Conservation (phyloP, 2,113 vertebrate species). For the Cololabis saira region DNA sequence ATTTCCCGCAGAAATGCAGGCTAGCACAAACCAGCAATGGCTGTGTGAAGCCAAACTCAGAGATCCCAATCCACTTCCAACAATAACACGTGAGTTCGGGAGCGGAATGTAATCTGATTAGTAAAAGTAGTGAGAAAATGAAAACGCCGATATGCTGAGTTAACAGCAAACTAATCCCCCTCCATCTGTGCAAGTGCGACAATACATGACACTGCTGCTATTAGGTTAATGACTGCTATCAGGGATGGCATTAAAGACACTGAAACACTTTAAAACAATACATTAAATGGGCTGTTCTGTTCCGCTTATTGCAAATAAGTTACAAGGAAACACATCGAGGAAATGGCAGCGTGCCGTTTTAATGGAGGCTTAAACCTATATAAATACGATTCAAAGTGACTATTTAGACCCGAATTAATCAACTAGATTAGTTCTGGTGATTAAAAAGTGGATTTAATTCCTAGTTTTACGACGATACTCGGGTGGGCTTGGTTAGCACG, state of each 20-base stretch:
- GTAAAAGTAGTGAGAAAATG: slow-evolving; percentile 48
- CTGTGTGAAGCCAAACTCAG: background rate
- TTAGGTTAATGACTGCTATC: background rate
- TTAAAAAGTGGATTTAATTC: background rate
- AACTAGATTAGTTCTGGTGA: background rate
- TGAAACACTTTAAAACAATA: background rate
- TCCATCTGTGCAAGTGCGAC: background rate
- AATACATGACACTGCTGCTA: slow-evolving; percentile 29
- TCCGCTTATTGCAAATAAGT: background rate
- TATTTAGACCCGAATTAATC: accelerated
- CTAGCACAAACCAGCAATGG: no score
- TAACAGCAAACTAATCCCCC: slow-evolving; percentile 23
- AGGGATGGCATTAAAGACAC: background rate
- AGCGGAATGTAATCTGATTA: slow-evolving; percentile 63
- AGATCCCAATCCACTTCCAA: background rate
- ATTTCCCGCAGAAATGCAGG: no score
- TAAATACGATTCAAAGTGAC: background rate
- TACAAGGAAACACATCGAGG: background rate
- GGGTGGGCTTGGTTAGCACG: slow-evolving; percentile 34
- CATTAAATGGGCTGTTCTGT: background rate
- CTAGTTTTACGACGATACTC: background rate
- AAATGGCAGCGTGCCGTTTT: slow-evolving; percentile 23
- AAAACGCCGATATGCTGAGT: slow-evolving; percentile 42
- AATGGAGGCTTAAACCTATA: background rate
- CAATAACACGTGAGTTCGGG: slow-evolving; percentile 10